phyloP scores from a whole-genome alignment of 2,113 vertebrate genomes.

The Atractosteus spatula region DNA sequence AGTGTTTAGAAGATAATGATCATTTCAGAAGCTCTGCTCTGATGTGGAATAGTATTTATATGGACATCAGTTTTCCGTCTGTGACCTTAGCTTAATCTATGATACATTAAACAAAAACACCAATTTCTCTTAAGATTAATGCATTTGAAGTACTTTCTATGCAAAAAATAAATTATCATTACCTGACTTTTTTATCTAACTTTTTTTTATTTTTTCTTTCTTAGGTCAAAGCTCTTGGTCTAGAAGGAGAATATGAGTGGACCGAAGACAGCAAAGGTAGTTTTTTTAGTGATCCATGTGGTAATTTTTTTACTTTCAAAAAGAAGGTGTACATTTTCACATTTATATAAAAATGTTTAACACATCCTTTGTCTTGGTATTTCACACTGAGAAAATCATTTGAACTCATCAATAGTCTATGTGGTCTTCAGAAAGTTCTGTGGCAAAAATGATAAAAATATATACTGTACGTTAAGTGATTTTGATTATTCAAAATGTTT shows the following conservation, averaged over 20 bases:
- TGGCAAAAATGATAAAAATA: no score
- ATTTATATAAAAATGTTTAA: no score
- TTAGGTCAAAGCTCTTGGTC: conserved; percentile 51
- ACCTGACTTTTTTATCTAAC: background rate
- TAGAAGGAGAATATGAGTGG: background rate
- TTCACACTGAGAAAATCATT: no score
- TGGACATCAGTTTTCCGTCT: background rate
- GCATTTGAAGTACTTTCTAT: background rate
- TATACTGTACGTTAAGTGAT: no score
- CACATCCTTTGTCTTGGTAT: no score
- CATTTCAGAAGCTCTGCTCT: background rate
- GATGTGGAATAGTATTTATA: background rate
- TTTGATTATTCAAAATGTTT: no score
- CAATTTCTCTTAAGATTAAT: background rate
- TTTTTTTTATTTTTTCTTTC: conserved; percentile 2
- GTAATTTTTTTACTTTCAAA: background rate
- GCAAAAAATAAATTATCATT: background rate
- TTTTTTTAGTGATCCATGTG: background rate
- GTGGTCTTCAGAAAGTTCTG: no score
- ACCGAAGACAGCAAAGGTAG: conserved; percentile 19
- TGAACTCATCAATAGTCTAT: no score
- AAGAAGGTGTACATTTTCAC: no score
- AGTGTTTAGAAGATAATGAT: background rate
- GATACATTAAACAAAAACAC: background rate
- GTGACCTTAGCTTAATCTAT: background rate